Evolutionary conservation across 2,113 vertebrate genomes (phyloP).

Genomic region (Pterocles burchelli): DNA sequence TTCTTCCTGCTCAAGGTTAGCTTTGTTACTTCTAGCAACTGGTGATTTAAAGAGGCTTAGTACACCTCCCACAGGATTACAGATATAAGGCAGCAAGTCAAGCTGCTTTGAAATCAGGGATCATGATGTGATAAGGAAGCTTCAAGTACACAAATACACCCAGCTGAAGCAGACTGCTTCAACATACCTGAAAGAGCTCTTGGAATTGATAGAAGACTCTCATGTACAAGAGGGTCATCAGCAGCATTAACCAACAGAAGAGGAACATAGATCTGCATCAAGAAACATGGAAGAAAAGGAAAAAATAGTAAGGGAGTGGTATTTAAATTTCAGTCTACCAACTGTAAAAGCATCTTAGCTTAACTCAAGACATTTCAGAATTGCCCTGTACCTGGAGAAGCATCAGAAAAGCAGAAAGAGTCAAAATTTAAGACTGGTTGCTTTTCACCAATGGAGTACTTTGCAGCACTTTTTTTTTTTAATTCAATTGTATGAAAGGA

Average conservation of each 20-base stretch:
- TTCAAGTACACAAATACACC: neutral
- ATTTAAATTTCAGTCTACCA: neutral
- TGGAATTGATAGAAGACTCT: constrained; percentile 93
- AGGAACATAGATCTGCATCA: constrained; percentile 89
- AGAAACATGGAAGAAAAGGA: neutral
- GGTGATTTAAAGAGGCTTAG: neutral
- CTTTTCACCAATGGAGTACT: neutral
- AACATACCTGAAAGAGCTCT: constrained; percentile 91
- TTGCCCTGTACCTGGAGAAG: neutral
- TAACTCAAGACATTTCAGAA: neutral
- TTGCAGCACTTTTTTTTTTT: neutral
- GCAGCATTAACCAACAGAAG: constrained; percentile 94
- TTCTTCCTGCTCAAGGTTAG: neutral
- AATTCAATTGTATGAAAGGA: neutral
- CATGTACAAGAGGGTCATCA: constrained; percentile 95
- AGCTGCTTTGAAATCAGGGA: neutral
- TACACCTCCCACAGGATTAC: neutral
- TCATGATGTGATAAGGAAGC: neutral
- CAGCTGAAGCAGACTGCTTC: neutral
- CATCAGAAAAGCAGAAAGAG: neutral
- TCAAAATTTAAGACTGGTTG: neutral
- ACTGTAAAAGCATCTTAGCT: neutral
- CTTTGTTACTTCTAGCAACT: neutral
- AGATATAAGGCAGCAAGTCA: neutral
- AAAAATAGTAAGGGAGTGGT: neutral